These are phyloP conservation scores for Stenodema calcarata DNA, from an alignment of 2,888 invertebrate genomes.

Conservation along the genomic window DNA sequence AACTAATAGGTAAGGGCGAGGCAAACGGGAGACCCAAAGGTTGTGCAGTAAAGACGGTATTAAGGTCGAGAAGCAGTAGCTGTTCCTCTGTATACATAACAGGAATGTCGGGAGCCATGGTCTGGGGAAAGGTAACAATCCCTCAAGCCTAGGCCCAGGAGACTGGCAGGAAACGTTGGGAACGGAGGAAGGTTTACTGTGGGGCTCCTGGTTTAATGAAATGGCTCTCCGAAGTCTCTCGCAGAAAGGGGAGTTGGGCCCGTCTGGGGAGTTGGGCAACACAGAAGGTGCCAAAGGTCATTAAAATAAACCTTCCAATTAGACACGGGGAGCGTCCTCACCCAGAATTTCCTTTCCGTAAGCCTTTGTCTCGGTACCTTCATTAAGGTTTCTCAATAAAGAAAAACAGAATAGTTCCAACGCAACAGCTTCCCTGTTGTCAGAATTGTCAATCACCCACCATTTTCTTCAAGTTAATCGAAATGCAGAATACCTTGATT, in stretches of 20 bases:
- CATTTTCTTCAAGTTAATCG: too few species aligned
- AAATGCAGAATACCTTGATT: too few species aligned
- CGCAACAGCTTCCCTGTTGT: too few species aligned
- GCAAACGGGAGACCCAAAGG: neutral
- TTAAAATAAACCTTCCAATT: conserved; percentile 39
- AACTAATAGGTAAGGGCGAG: neutral
- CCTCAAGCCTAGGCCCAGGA: neutral
- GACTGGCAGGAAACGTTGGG: neutral
- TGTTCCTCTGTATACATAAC: conserved; percentile 13
- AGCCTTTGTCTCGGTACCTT: neutral
- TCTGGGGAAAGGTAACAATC: neutral
- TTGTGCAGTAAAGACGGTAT: neutral
- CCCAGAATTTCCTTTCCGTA: neutral
- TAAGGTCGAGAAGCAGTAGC: neutral
- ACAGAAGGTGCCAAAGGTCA: conserved; percentile 29
- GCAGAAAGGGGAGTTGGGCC: neutral
- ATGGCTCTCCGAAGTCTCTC: conserved; percentile 1
- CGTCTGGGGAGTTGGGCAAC: neutral
- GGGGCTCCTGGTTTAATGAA: conserved; percentile 13
- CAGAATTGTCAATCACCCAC: too few species aligned
- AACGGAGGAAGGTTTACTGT: conserved; percentile 10
- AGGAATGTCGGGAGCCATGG: neutral
- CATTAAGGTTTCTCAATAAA: neutral
- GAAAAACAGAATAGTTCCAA: neutral
- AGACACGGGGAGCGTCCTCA: neutral